Percentiles rank a stretch among this genome's conserved stretches.
These are phyloP conservation scores for Myrmecobius fasciatus DNA, from an alignment of 2,113 vertebrate genomes.

Conservation along the genomic window DNA sequence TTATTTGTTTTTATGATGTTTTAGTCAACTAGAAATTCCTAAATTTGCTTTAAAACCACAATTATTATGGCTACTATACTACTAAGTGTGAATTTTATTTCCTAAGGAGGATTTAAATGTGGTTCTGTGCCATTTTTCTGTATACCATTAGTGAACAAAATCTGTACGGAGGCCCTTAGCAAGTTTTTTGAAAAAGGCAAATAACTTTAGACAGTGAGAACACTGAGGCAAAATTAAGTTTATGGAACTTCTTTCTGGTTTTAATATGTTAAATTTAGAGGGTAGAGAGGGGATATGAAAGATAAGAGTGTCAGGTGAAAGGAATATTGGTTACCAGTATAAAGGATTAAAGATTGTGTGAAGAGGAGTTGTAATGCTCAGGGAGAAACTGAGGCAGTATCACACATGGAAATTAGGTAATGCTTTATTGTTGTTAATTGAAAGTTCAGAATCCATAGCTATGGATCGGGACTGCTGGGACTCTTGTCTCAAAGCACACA, in stretches of 20 bases:
- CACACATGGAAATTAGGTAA: no score
- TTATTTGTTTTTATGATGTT: not conserved
- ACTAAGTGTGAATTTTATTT: not conserved
- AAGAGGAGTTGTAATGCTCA: no score
- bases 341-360: not conserved
- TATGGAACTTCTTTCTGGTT: not conserved
- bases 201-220: not conserved
- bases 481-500: no score
- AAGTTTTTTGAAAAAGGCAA: not conserved
- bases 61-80: not conserved
- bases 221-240: not conserved
- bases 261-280: not conserved
- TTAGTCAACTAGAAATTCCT: not conserved
- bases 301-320: not conserved
- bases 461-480: no score
- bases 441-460: no score
- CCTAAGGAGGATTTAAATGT: not conserved
- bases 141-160: not conserved
- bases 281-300: not conserved
- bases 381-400: no score
- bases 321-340: not conserved
- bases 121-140: not conserved
- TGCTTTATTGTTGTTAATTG: no score
- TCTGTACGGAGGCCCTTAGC: not conserved
- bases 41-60: not conserved